A percentile compares a stretch with the other conserved stretches of the same genome.
Conservation (phyloP, 2,888 invertebrate genomes). For the Petrophora chlorosata region DNA sequence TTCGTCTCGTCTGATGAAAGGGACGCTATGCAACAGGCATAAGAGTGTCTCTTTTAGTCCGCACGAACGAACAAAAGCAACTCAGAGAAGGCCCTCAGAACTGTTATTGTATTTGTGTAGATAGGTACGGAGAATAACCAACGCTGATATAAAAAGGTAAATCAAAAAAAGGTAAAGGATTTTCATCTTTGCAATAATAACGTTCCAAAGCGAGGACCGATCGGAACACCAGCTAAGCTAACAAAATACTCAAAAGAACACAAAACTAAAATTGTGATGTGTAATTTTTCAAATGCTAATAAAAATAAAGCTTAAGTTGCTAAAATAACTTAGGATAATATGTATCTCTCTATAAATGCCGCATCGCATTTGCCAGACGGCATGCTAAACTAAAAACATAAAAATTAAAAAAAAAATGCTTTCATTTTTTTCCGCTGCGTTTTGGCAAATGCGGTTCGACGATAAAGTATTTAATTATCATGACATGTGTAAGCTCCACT, state of each 20-base stretch:
- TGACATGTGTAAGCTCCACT: conserved; percentile 70
- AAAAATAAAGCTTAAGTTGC: conserved; percentile 69
- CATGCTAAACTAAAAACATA: conserved; percentile 15
- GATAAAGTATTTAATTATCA: conserved; percentile 46
- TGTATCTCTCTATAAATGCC: conserved; percentile 57
- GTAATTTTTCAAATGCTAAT: conserved; percentile 67
- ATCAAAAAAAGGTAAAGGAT: no score
- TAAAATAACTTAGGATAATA: conserved; percentile 72
- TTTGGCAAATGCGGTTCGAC: conserved; percentile 33
- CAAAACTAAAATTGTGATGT: conserved; percentile 56
- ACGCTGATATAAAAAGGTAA: no score
- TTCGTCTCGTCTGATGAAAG: no score
- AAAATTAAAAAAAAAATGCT: conserved; percentile 18
- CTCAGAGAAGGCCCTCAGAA: no score
- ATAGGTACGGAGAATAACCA: no score
- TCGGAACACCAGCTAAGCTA: conserved; percentile 56
- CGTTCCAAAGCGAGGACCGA: conserved; percentile 48
- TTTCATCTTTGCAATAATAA: no score
- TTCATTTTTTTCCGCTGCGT: conserved; percentile 31
- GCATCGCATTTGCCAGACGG: conserved; percentile 38
- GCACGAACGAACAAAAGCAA: no score
- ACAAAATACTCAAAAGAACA: conserved; percentile 64
- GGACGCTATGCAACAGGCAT: no score
- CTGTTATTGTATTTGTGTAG: no score
- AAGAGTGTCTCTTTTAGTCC: no score